A percentile compares a stretch with the other conserved stretches of the same genome.
phyloP scores from a whole-genome alignment of 2,113 vertebrate species.

The Psittacus erithacus region DNA sequence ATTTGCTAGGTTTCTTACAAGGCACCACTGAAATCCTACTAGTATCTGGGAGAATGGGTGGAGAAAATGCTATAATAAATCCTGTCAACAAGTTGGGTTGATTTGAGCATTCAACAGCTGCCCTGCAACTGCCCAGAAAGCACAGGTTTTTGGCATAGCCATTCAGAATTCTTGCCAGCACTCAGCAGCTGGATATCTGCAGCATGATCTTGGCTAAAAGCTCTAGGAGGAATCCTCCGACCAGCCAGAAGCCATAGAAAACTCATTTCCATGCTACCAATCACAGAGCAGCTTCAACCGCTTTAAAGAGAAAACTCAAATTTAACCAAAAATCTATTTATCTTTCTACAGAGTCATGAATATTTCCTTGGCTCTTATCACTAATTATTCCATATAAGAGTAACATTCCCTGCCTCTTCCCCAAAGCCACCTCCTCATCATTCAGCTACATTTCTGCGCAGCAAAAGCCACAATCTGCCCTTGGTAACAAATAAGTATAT shows the following conservation, averaged over 20 bases:
- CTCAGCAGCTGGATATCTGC: background rate
- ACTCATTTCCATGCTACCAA: constrained; percentile 52
- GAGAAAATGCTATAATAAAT: background rate
- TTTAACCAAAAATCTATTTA: constrained; percentile 68
- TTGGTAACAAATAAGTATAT: constrained; percentile 47
- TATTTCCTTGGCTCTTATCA: constrained; percentile 60
- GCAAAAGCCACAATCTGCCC: constrained; percentile 34
- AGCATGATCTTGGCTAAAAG: constrained; percentile 43
- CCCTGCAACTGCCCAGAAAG: constrained; percentile 36
- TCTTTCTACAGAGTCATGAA: constrained; percentile 55
- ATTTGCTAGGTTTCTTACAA: background rate
- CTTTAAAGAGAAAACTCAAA: constrained; percentile 45
- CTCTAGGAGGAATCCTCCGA: background rate
- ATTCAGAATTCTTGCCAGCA: constrained; percentile 48
- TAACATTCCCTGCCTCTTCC: constrained; percentile 24
- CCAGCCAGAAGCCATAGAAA: constrained; percentile 50
- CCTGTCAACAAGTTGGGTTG: background rate
- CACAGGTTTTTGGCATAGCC: constrained; percentile 14
- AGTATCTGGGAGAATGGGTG: background rate
- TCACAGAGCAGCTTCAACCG: constrained; percentile 32
- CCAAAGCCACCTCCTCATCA: constrained; percentile 19
- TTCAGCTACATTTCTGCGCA: constrained; percentile 27
- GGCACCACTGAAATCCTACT: background rate
- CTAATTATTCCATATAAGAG: constrained; percentile 62
- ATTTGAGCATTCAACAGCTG: constrained; percentile 5